Conservation (phyloP, 1,140 invertebrate species). For the Bombus turneri region DNA sequence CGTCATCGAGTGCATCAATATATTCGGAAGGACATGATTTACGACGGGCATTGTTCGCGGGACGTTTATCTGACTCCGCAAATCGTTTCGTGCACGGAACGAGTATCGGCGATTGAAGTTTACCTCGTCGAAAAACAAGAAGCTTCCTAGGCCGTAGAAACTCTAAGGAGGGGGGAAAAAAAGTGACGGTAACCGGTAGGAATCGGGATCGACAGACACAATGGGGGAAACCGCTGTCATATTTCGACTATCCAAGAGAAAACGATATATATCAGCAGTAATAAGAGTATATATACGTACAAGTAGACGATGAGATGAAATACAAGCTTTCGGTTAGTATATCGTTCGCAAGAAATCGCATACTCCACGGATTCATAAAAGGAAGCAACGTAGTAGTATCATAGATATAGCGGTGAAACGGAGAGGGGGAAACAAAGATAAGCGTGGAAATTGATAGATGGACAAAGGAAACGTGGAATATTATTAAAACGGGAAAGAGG, state of each 20-base stretch:
- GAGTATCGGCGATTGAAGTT: slow-evolving; percentile 59
- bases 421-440: slow-evolving; percentile 27
- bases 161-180: background rate
- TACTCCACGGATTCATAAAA: background rate
- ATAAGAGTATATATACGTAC: too few species aligned
- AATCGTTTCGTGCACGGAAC: slow-evolving; percentile 51
- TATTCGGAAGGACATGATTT: slow-evolving; percentile 64
- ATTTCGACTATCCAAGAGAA: background rate
- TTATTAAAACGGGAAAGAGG: slow-evolving; percentile 37
- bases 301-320: background rate
- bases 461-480: slow-evolving; percentile 39
- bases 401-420: background rate
- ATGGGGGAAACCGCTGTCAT: background rate
- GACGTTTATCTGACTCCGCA: slow-evolving; percentile 63
- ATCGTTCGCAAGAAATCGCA: too few species aligned
- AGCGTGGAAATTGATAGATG: slow-evolving; percentile 44
- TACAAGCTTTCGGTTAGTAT: background rate
- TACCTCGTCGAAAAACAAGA: slow-evolving; percentile 36
- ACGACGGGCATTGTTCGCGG: slow-evolving; percentile 63
- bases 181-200: background rate
- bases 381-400: background rate
- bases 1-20: slow-evolving; percentile 61
- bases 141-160: background rate
- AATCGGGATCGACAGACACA: too few species aligned
- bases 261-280: background rate